Conservation (phyloP, 2,113 vertebrate species). For the Dissostichus mawsoni region DNA sequence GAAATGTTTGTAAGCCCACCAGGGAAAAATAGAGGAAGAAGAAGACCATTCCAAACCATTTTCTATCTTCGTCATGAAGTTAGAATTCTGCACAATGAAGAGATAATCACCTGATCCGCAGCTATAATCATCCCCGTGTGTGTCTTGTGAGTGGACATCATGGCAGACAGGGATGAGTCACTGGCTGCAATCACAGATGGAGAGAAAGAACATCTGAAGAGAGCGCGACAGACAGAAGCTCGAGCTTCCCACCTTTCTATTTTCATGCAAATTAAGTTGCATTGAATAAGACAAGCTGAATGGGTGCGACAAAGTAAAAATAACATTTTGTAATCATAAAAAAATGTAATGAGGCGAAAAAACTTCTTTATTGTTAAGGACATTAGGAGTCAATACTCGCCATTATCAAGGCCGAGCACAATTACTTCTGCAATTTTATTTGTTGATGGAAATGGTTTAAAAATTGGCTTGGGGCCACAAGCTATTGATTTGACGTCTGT, state of each 20-base stretch:
- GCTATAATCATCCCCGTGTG: constrained; percentile 15
- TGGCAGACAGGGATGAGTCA: constrained; percentile 54
- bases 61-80: constrained; percentile 7
- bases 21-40: background rate
- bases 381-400: background rate
- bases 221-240: constrained; percentile 29
- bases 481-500: background rate
- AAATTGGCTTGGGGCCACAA: constrained; percentile 8
- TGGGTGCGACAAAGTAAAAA: background rate
- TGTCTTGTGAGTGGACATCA: constrained; percentile 23
- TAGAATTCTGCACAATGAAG: constrained; percentile 15
- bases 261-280: constrained; percentile 29
- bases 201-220: background rate
- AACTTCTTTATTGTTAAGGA: background rate
- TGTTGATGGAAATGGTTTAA: constrained; percentile 11
- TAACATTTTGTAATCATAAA: background rate
- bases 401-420: background rate
- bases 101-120: constrained; percentile 21
- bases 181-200: constrained; percentile 34
- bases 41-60: background rate
- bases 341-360: constrained; percentile 19
- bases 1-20: constrained; percentile 1
- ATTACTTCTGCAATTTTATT: constrained; percentile 1
- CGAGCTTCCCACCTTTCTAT: constrained; percentile 35
- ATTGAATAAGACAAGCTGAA: background rate